Conservation (phyloP, 2,113 vertebrate species). For the Nothoprocta pentlandii region DNA sequence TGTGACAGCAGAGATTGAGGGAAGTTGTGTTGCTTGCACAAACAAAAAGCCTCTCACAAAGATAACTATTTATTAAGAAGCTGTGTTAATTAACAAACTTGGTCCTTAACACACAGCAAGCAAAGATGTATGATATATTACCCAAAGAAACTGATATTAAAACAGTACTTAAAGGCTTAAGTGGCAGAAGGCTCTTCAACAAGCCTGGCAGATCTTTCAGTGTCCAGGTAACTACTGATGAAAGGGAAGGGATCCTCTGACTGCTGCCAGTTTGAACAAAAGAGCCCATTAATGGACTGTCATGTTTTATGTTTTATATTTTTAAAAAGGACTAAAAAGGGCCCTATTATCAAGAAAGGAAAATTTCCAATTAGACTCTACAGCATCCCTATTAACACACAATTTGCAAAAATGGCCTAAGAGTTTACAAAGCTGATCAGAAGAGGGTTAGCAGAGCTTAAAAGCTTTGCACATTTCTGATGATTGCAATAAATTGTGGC, state of each 20-base stretch:
- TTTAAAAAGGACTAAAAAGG: neutral
- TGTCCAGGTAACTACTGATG: neutral
- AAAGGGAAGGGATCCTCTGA: neutral
- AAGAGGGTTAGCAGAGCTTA: neutral
- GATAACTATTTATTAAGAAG: neutral
- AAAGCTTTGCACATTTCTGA: neutral
- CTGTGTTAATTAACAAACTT: neutral
- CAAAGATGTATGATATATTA: neutral
- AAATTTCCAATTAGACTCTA: neutral
- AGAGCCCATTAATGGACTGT: neutral
- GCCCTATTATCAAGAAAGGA: neutral
- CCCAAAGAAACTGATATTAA: neutral
- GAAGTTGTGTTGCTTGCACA: neutral
- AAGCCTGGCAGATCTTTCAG: neutral
- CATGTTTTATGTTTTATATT: too few species aligned
- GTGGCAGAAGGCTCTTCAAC: neutral
- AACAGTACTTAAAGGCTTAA: neutral
- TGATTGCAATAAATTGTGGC: neutral
- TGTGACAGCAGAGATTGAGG: neutral
- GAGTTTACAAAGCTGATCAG: neutral
- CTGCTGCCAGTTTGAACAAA: fast-evolving
- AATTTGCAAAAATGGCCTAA: neutral
- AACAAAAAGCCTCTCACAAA: neutral
- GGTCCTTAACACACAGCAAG: neutral
- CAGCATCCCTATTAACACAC: neutral